A percentile compares a stretch with the other conserved stretches of the same genome.
phyloP scores from a whole-genome alignment of 2,797 vertebrate genomes.

The Cossypha polioptera region DNA sequence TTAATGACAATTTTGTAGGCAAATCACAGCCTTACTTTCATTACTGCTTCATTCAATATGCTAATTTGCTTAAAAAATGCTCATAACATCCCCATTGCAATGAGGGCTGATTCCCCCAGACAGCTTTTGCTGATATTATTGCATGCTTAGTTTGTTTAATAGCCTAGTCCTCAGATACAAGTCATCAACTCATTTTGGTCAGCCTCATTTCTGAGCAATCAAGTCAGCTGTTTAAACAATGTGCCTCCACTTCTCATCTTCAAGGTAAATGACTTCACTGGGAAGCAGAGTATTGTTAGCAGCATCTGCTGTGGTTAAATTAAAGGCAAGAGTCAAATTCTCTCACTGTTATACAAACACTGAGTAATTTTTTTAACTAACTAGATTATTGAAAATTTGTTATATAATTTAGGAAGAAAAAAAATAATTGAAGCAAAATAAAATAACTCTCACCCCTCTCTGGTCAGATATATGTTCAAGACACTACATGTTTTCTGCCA shows the following conservation, averaged over 20 bases:
- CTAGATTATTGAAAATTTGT: background rate
- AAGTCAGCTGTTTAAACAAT: conserved; percentile 9
- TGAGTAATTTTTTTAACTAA: background rate
- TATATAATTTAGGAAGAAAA: background rate
- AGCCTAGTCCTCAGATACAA: background rate
- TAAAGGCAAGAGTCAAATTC: background rate
- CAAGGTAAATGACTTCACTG: conserved; percentile 6
- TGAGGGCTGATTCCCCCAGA: background rate
- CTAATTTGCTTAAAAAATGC: background rate
- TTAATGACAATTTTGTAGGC: background rate
- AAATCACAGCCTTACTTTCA: background rate
- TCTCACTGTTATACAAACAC: background rate
- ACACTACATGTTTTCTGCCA: background rate
- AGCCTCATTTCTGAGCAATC: conserved; percentile 17
- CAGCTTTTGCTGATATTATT: background rate
- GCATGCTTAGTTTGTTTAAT: background rate
- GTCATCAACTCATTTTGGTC: background rate
- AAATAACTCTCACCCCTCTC: background rate
- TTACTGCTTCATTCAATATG: background rate
- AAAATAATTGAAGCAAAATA: background rate
- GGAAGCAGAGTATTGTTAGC: background rate
- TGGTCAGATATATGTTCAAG: background rate
- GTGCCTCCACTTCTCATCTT: conserved; percentile 11
- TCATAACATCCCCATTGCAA: background rate
- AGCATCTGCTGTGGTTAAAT: background rate